A percentile compares a stretch with the other conserved stretches of the same genome.
Conservation (phyloP, 2,888 invertebrate species). For the Lasioglossum leucozonium region DNA sequence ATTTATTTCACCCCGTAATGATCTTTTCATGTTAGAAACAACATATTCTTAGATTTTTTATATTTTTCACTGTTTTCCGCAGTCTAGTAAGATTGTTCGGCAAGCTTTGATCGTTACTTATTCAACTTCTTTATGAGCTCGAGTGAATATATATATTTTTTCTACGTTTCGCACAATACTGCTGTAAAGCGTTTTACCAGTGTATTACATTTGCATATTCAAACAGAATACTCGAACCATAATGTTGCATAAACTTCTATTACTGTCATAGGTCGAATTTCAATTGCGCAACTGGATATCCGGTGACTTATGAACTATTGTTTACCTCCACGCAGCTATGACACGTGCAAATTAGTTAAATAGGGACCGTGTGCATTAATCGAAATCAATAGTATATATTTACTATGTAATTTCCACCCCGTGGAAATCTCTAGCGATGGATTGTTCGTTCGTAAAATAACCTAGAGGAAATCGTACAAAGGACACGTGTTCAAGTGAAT, state of each 20-base stretch:
- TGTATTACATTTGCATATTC: background rate
- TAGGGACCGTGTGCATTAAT: background rate
- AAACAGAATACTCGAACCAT: background rate
- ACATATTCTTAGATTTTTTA: no score
- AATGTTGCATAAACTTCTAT: conserved; percentile 6
- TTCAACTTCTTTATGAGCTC: background rate
- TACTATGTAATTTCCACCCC: background rate
- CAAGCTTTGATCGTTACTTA: no score
- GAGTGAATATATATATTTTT: background rate
- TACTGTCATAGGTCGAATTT: background rate
- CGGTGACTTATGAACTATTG: conserved; percentile 2
- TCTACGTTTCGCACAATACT: background rate
- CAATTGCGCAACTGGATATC: background rate
- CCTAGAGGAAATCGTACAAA: background rate
- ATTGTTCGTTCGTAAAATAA: background rate
- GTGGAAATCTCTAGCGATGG: background rate
- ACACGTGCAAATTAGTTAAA: background rate
- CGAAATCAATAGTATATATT: background rate
- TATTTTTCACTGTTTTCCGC: no score
- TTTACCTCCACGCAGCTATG: background rate
- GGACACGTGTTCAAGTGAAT: background rate
- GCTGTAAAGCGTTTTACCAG: background rate
- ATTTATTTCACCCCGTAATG: no score
- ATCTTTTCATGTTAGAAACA: no score
- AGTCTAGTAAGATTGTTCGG: no score